Percentiles rank a stretch among this genome's conserved stretches.
Conservation (phyloP, 2,797 vertebrate species). For the Silurus lanzhouensis region DNA sequence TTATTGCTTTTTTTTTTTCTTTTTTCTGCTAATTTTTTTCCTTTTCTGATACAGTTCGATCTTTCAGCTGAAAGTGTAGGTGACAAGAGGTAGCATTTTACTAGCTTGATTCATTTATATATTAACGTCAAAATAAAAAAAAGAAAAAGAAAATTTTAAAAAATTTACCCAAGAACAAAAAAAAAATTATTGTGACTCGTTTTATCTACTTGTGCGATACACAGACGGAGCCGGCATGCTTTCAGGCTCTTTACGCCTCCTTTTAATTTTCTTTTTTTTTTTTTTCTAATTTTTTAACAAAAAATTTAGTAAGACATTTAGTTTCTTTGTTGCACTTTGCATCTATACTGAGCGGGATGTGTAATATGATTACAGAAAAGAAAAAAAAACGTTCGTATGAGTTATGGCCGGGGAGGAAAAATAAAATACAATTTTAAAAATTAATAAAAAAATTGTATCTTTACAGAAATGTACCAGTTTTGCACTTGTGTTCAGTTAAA, state of each 20-base stretch:
- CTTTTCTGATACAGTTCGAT: slow-evolving; percentile 85
- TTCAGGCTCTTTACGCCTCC: slow-evolving; percentile 81
- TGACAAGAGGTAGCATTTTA: slow-evolving; percentile 90
- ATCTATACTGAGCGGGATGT: slow-evolving; percentile 92
- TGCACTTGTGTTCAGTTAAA: slow-evolving; percentile 8
- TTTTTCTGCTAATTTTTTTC: slow-evolving; percentile 68
- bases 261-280: slow-evolving; percentile 61
- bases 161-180: slow-evolving; percentile 67
- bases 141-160: slow-evolving; percentile 17
- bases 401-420: neutral
- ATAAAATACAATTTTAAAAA: neutral
- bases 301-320: slow-evolving; percentile 87
- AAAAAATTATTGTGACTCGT: slow-evolving; percentile 82
- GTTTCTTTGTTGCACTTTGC: slow-evolving; percentile 88
- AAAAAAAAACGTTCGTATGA: slow-evolving; percentile 51
- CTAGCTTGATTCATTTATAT: slow-evolving; percentile 90
- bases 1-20: slow-evolving; percentile 58
- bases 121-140: slow-evolving; percentile 85
- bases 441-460: neutral
- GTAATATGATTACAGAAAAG: slow-evolving; percentile 87
- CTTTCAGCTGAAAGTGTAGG: slow-evolving; percentile 88
- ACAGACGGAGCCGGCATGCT: slow-evolving; percentile 93
- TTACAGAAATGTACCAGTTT: slow-evolving; percentile 3
- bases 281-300: slow-evolving; percentile 61
- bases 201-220: slow-evolving; percentile 96